Evolutionary conservation across 2,113 vertebrate genomes (phyloP).

Genomic region (Stigmatopora nigra): DNA sequence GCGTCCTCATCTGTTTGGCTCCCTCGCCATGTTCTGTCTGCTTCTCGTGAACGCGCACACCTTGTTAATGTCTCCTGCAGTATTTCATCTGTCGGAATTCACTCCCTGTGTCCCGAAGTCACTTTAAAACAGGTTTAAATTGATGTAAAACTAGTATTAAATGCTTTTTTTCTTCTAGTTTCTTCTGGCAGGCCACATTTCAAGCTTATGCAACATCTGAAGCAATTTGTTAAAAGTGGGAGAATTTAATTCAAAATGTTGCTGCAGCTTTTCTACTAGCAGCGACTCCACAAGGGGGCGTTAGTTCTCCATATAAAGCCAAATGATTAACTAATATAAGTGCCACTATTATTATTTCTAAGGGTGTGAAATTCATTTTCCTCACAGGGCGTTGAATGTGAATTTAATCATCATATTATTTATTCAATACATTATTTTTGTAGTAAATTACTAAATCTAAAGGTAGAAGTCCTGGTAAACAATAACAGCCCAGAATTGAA

Average conservation of each 20-base stretch:
- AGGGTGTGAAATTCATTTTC: too few relatives aligned
- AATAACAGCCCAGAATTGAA: not conserved
- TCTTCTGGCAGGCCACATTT: not conserved
- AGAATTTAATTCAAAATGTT: too few relatives aligned
- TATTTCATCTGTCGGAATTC: not conserved
- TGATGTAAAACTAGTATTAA: not conserved
- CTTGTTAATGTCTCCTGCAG: slow-evolving; percentile 2
- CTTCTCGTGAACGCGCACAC: slow-evolving; percentile 1
- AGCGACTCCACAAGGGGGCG: too few relatives aligned
- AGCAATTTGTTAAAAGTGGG: not conserved
- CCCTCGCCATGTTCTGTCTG: slow-evolving; percentile 22
- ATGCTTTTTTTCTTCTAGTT: not conserved
- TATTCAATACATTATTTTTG: not conserved
- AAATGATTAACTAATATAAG: too few relatives aligned
- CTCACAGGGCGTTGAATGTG: too few relatives aligned
- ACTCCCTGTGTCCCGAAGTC: not conserved
- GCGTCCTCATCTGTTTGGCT: slow-evolving; percentile 35
- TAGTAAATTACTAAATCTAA: not conserved
- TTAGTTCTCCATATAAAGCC: too few relatives aligned
- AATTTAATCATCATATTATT: too few relatives aligned
- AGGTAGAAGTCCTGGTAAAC: not conserved
- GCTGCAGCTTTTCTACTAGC: too few relatives aligned
- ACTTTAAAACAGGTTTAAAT: not conserved
- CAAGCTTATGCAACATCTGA: not conserved
- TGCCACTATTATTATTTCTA: too few relatives aligned